Percentiles rank a stretch among this genome's conserved stretches.
These are phyloP conservation scores for Ornithoptera alexandrae DNA, from an alignment of 2,888 invertebrate genomes.

Conservation along the genomic window DNA sequence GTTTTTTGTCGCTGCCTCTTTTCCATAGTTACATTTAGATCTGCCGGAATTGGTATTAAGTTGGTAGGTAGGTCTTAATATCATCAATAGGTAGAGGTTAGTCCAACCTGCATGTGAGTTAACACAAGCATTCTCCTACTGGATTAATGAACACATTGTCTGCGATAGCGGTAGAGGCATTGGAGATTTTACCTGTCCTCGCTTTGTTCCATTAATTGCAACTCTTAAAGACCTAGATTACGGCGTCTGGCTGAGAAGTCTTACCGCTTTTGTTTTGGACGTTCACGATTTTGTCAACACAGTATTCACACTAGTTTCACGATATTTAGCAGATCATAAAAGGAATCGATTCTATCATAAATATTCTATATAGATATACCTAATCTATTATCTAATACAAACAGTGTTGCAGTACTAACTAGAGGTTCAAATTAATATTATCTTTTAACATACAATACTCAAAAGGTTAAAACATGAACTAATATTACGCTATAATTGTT, in stretches of 20 bases:
- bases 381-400: too few relatives aligned
- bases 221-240: slow-evolving; percentile 53
- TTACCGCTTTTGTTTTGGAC: slow-evolving; percentile 9
- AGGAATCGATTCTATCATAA: too few relatives aligned
- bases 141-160: slow-evolving; percentile 48
- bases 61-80: background rate
- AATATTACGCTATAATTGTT: too few relatives aligned
- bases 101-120: slow-evolving; percentile 32
- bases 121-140: slow-evolving; percentile 33
- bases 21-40: too few relatives aligned
- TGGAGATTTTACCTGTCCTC: slow-evolving; percentile 47
- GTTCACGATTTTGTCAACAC: background rate
- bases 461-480: too few relatives aligned
- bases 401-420: too few relatives aligned
- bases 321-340: background rate
- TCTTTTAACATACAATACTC: too few relatives aligned
- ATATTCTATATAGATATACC: too few relatives aligned
- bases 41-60: too few relatives aligned
- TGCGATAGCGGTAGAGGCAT: slow-evolving; percentile 41
- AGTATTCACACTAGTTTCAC: background rate
- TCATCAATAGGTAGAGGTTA: slow-evolving; percentile 15
- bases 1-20: too few relatives aligned
- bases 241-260: slow-evolving; percentile 40
- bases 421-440: too few relatives aligned
- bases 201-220: slow-evolving; percentile 60